These are phyloP conservation scores for Dasypolia templi DNA, from an alignment of 2,888 invertebrate genomes.

Conservation along the genomic window DNA sequence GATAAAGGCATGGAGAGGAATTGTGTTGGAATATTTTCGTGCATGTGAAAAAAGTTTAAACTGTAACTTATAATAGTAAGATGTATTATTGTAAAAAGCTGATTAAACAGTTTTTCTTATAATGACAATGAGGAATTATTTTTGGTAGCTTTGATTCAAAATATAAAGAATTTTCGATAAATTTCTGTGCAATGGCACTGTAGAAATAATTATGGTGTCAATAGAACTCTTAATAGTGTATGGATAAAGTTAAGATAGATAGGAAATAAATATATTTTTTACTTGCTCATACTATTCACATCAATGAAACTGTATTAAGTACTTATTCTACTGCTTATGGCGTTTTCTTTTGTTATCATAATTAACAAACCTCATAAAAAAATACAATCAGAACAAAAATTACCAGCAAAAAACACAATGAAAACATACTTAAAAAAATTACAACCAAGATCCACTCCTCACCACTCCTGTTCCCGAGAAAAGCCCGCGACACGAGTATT, in stretches of 20 bases:
- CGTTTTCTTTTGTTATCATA: background rate
- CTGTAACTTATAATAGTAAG: too few relatives aligned
- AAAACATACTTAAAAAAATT: slow-evolving; percentile 21
- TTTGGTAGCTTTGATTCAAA: background rate
- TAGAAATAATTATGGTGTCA: background rate
- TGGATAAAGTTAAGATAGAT: background rate
- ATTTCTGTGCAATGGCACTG: background rate
- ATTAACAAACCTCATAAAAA: background rate
- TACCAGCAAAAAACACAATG: too few relatives aligned
- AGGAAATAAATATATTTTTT: background rate
- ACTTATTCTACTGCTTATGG: background rate
- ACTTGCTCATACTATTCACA: too few relatives aligned
- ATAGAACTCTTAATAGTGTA: background rate
- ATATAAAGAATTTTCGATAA: background rate
- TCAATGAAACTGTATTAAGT: background rate
- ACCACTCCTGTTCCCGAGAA: slow-evolving; percentile 78
- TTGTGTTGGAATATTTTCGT: slow-evolving; percentile 19
- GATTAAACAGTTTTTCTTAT: background rate
- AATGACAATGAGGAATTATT: background rate
- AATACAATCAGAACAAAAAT: background rate
- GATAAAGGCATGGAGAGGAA: slow-evolving; percentile 75
- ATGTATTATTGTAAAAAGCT: too few relatives aligned
- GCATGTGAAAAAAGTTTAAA: background rate
- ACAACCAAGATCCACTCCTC: slow-evolving; percentile 70
- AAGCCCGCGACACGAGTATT: slow-evolving; percentile 88